A percentile compares a stretch with the other conserved stretches of the same genome.
phyloP scores from a whole-genome alignment of 2,113 vertebrate genomes.

The Hassar affinis region DNA sequence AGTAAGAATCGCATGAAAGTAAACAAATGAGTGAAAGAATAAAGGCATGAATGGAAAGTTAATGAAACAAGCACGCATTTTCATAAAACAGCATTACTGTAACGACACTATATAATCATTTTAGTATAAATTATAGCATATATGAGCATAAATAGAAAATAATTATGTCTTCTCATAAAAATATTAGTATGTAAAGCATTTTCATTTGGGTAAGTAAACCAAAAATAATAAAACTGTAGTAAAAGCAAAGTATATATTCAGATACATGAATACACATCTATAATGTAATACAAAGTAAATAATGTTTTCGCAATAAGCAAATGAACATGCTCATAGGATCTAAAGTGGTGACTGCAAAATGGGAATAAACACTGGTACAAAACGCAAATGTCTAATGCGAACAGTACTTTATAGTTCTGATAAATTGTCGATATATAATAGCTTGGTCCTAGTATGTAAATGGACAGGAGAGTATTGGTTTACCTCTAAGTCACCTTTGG shows the following conservation, averaged over 20 bases:
- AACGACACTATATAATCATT: background rate
- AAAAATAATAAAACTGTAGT: background rate
- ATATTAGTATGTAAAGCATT: background rate
- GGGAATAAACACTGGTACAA: background rate
- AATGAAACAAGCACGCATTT: background rate
- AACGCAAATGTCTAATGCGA: too few species aligned
- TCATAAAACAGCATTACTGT: background rate
- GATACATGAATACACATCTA: background rate
- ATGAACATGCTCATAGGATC: conserved; percentile 2
- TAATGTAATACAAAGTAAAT: background rate
- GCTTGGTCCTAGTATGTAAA: background rate
- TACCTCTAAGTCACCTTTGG: conserved; percentile 99
- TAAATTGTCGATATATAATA: background rate
- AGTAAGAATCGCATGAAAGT: background rate
- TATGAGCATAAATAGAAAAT: background rate
- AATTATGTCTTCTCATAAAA: background rate
- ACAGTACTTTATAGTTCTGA: background rate
- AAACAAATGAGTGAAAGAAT: conserved; percentile 28
- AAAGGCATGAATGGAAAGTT: conserved; percentile 15
- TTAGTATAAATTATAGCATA: conserved; percentile 6
- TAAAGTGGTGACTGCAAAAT: background rate
- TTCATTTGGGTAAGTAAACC: background rate
- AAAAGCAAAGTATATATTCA: background rate
- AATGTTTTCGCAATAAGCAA: background rate
- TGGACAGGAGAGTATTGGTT: conserved; percentile 48